These are phyloP conservation scores for Apocheima hispidaria DNA, from an alignment of 2,888 invertebrate species.

Conservation along the genomic window DNA sequence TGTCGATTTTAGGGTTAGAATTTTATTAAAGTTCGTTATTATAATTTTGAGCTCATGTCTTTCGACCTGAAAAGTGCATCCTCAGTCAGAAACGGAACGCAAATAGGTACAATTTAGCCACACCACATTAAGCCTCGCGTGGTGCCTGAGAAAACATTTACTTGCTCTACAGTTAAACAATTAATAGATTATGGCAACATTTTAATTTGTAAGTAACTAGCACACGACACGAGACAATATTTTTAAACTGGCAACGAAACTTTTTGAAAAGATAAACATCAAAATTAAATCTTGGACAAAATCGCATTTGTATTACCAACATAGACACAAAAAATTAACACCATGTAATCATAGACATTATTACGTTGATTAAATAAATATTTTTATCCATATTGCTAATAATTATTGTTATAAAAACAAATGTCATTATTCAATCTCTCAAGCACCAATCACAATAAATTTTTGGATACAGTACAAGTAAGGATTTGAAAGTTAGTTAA, in stretches of 20 bases:
- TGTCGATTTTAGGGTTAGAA: too few relatives aligned
- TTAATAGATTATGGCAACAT: neutral
- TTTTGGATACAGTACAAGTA: conserved; percentile 39
- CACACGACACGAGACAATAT: neutral
- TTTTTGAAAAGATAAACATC: neutral
- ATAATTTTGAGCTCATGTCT: neutral
- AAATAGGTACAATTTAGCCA: conserved; percentile 58
- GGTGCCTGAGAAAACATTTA: conserved; percentile 72
- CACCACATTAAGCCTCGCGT: conserved; percentile 80
- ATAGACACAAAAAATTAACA: too few relatives aligned
- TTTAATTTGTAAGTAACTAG: neutral
- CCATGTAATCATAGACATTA: too few relatives aligned
- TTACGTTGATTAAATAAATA: too few relatives aligned
- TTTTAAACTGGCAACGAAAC: neutral
- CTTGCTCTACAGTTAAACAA: conserved; percentile 50
- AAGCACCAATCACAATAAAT: conserved; percentile 47
- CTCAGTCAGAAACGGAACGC: conserved; percentile 52
- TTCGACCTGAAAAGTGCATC: conserved; percentile 23
- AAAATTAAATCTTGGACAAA: too few relatives aligned
- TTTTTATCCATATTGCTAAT: too few relatives aligned
- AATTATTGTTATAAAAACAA: neutral
- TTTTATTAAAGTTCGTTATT: too few relatives aligned
- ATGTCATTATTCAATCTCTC: conserved; percentile 34
- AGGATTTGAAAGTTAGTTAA: conserved; percentile 20
- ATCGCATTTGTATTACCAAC: too few relatives aligned